phyloP scores from a whole-genome alignment of 2,888 invertebrate genomes.

The Leucoma salicis region DNA sequence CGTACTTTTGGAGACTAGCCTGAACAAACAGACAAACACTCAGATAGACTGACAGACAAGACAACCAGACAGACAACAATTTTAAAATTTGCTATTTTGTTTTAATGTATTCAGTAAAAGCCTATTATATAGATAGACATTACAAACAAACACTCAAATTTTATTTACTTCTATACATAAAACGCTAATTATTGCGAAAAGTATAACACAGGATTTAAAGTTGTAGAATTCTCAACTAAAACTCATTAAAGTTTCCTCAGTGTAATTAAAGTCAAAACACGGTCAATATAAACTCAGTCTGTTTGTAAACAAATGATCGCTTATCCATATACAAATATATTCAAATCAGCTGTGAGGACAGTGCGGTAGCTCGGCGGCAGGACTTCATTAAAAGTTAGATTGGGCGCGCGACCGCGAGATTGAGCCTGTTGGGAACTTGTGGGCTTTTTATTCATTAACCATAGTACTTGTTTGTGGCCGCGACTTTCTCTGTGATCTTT shows the following conservation, averaged over 20 bases:
- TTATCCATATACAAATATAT: slow-evolving; percentile 31
- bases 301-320: slow-evolving; percentile 17
- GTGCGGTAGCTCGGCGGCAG: slow-evolving; percentile 8
- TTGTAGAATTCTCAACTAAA: neutral
- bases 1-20: no score
- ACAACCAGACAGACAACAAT: no score
- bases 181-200: neutral
- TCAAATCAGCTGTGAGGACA: slow-evolving; percentile 20
- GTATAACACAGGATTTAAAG: neutral
- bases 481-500: no score
- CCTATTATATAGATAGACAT: no score
- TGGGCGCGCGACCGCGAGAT: slow-evolving; percentile 16
- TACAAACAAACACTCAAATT: no score
- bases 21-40: no score
- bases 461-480: no score
- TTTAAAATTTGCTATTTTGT: no score
- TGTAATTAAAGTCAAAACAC: neutral
- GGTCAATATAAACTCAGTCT: neutral
- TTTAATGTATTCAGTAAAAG: no score
- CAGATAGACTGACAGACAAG: no score
- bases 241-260: neutral
- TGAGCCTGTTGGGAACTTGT: neutral
- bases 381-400: slow-evolving; percentile 39
- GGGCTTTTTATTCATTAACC: neutral
- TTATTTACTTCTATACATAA: neutral